Evolutionary conservation across 2,113 vertebrate genomes (phyloP).

Genomic region (Laticauda laticaudata): DNA sequence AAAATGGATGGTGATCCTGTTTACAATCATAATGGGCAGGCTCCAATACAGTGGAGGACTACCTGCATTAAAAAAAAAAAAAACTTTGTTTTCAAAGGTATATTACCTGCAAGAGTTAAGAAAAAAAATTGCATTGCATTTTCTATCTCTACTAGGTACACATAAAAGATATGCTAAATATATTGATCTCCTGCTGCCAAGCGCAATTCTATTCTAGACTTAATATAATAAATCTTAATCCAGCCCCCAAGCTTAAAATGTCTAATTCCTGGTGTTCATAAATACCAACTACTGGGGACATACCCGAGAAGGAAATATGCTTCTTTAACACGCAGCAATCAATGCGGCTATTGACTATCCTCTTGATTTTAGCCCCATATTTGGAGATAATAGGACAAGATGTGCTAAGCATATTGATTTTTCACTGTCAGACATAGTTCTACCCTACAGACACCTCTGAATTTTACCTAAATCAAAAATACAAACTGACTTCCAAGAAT

Average conservation of each 20-base stretch:
- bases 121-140: background rate
- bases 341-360: background rate
- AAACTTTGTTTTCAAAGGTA: background rate
- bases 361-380: background rate
- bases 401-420: background rate
- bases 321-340: background rate
- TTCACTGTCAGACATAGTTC: background rate
- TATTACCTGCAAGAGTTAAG: background rate
- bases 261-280: background rate
- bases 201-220: background rate
- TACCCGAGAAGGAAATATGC: background rate
- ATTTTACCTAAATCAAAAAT: background rate
- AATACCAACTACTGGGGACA: background rate
- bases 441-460: background rate
- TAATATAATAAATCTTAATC: background rate
- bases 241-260: background rate
- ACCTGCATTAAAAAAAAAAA: background rate
- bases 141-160: background rate
- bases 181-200: background rate
- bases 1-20: background rate
- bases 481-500: background rate
- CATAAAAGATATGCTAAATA: background rate
- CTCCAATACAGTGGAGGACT: background rate
- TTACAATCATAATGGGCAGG: background rate
- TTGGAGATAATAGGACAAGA: background rate